Evolutionary conservation across 2,888 invertebrate species (phyloP).

Genomic region (Teleogryllus oceanicus): DNA sequence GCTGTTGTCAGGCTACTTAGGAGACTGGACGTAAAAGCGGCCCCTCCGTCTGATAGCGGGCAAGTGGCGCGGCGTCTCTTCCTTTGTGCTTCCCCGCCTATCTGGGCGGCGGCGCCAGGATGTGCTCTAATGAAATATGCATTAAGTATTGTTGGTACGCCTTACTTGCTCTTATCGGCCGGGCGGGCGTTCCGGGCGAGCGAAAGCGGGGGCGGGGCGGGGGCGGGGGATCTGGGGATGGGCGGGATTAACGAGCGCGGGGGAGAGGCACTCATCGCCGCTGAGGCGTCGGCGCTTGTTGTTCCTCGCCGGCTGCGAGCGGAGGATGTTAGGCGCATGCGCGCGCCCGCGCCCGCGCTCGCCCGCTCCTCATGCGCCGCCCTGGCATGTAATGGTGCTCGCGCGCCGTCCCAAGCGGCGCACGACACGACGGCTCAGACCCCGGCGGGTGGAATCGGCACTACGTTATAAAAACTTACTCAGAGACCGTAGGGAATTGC

Average conservation of each 20-base stretch:
- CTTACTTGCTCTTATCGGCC: neutral
- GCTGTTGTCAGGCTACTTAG: neutral
- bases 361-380: neutral
- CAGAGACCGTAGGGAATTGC: too few species aligned
- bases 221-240: neutral
- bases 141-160: conserved; percentile 18
- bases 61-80: neutral
- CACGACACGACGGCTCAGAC: neutral
- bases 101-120: conserved; percentile 1
- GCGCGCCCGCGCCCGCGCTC: neutral
- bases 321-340: neutral
- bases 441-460: neutral
- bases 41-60: neutral
- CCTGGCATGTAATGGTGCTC: too few species aligned
- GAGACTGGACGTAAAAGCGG: conserved; percentile 2
- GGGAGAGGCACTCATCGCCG: neutral
- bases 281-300: neutral
- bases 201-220: neutral
- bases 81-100: neutral
- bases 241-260: neutral
- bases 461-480: too few species aligned
- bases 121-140: conserved; percentile 18
- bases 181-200: neutral
- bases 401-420: neutral
- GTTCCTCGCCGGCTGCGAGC: neutral